Evolutionary conservation across 2,797 vertebrate species (phyloP).

Genomic region (Semaprochilodus insignis): DNA sequence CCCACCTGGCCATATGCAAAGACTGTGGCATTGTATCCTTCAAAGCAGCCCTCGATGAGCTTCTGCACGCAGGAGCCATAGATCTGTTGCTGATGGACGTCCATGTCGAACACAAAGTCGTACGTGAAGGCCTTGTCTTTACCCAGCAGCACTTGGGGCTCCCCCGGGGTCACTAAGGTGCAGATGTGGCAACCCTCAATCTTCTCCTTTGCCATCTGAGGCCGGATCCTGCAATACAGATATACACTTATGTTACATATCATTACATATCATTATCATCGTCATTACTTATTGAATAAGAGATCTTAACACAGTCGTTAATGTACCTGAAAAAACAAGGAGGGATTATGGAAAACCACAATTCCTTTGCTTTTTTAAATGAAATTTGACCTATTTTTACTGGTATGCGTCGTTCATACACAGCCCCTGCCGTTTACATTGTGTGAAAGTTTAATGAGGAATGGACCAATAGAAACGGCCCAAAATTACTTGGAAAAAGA

Average conservation of each 20-base stretch:
- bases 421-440: too few species aligned
- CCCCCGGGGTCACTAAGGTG: conserved; percentile 91
- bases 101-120: conserved; percentile 93
- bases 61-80: conserved; percentile 87
- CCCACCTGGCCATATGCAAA: conserved; percentile 95
- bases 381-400: too few species aligned
- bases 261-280: too few species aligned
- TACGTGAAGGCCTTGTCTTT: conserved; percentile 99
- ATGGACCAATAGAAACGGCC: too few species aligned
- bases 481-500: too few species aligned
- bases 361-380: too few species aligned
- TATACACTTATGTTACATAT: neutral
- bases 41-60: conserved; percentile 96
- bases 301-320: too few species aligned
- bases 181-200: conserved; percentile 97
- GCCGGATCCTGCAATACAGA: conserved; percentile 86
- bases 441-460: too few species aligned
- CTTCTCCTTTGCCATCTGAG: conserved; percentile 96
- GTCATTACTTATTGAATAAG: too few species aligned
- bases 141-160: conserved; percentile 95
- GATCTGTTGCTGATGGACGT: conserved; percentile 87
- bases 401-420: too few species aligned
- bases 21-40: conserved; percentile 97
- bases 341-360: too few species aligned
- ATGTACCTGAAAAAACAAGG: too few species aligned